Percentiles rank a stretch among this genome's conserved stretches.
Evolutionary conservation across 2,888 invertebrate species (phyloP).

Genomic region (Temnothorax rugatulus): DNA sequence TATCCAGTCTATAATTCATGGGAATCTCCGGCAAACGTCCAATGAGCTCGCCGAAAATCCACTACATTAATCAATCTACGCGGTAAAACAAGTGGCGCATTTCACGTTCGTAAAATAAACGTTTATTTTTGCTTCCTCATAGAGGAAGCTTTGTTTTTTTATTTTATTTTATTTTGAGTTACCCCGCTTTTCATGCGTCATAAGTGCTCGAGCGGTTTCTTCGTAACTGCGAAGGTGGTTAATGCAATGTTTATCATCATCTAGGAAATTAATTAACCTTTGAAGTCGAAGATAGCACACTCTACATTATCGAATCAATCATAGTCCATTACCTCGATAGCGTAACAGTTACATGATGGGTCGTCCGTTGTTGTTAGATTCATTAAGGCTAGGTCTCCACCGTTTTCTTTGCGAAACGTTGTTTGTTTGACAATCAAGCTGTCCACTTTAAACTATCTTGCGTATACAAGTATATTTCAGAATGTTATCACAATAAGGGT

Average conservation of each 20-base stretch:
- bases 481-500: neutral
- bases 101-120: constrained; percentile 7
- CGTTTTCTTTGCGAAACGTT: constrained; percentile 13
- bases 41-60: constrained; percentile 39
- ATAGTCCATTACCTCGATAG: constrained; percentile 41
- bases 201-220: neutral
- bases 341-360: constrained; percentile 21
- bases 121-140: neutral
- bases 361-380: constrained; percentile 27
- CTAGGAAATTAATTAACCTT: constrained; percentile 60
- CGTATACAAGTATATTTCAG: neutral
- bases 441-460: constrained; percentile 7
- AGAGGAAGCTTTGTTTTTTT: too few relatives aligned
- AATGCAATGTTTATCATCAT: constrained; percentile 40
- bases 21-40: constrained; percentile 33
- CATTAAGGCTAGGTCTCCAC: constrained; percentile 29
- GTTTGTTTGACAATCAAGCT: constrained; percentile 38
- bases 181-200: neutral
- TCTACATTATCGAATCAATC: constrained; percentile 64
- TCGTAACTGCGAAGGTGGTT: neutral
- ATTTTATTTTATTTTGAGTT: neutral
- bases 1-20: constrained; percentile 41
- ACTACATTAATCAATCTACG: constrained; percentile 33
- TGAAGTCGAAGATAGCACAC: constrained; percentile 37
- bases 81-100: constrained; percentile 34